phyloP scores from a whole-genome alignment of 2,797 vertebrate genomes.

The Xerus rutilus region DNA sequence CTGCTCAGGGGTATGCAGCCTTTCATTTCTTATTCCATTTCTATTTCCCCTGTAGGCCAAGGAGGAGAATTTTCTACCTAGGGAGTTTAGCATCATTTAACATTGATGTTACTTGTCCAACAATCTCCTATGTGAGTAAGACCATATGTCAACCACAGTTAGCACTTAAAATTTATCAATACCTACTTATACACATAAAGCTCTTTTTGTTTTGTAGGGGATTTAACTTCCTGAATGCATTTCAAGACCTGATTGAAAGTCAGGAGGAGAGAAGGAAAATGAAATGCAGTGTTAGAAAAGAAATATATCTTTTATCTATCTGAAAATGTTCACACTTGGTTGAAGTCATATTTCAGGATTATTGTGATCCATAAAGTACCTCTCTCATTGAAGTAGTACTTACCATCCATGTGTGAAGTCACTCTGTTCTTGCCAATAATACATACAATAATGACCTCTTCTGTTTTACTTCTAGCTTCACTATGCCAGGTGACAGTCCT shows the following conservation, averaged over 20 bases:
- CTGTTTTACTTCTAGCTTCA: slow-evolving; percentile 89
- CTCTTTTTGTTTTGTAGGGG: slow-evolving; percentile 23
- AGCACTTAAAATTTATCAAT: slow-evolving; percentile 77
- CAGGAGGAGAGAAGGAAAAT: slow-evolving; percentile 60
- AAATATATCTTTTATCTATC: slow-evolving; percentile 72
- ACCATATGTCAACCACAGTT: slow-evolving; percentile 74
- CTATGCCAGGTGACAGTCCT: slow-evolving; percentile 88
- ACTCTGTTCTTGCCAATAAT: slow-evolving; percentile 64
- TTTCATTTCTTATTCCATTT: slow-evolving; percentile 86
- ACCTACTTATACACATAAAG: slow-evolving; percentile 68
- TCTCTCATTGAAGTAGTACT: slow-evolving; percentile 30
- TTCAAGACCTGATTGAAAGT: slow-evolving; percentile 73
- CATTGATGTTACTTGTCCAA: slow-evolving; percentile 73
- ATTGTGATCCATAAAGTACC: slow-evolving; percentile 44
- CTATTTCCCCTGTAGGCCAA: slow-evolving; percentile 75
- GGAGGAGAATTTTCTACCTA: slow-evolving; percentile 80
- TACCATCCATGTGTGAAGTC: slow-evolving; percentile 59
- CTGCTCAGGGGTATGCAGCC: slow-evolving; percentile 73
- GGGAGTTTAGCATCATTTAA: slow-evolving; percentile 82
- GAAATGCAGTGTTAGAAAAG: slow-evolving; percentile 38
- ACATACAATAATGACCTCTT: slow-evolving; percentile 79
- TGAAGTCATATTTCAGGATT: slow-evolving; percentile 57
- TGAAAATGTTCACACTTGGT: slow-evolving; percentile 62
- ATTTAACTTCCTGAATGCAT: slow-evolving; percentile 60
- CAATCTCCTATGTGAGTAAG: slow-evolving; percentile 61